Percentiles rank a stretch among this genome's conserved stretches.
These are phyloP conservation scores for Orthosia cruda DNA, from an alignment of 2,888 invertebrate species.

Conservation along the genomic window DNA sequence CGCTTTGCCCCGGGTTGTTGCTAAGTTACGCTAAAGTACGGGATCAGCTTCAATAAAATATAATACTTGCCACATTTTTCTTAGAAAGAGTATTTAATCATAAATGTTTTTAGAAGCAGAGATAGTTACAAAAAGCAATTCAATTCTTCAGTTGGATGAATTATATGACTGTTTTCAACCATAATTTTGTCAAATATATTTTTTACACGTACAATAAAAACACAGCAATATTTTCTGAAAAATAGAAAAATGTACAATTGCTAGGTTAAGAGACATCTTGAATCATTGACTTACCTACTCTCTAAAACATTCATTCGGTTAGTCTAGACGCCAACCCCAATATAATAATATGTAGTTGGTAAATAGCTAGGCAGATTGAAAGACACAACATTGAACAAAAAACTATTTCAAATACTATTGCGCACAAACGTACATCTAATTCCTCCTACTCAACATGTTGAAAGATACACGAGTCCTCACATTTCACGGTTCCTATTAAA, in stretches of 20 bases:
- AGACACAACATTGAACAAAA: background rate
- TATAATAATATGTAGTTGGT: no score
- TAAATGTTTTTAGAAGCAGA: background rate
- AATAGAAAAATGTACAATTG: background rate
- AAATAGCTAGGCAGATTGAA: no score
- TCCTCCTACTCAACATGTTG: background rate
- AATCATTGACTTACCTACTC: background rate
- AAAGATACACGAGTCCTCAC: conserved; percentile 8
- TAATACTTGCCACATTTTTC: background rate
- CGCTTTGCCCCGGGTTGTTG: conserved; percentile 4
- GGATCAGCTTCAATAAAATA: background rate
- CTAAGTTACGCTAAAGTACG: background rate
- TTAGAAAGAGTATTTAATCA: background rate
- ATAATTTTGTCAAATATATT: no score
- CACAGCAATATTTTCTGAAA: no score
- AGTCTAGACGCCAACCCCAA: no score
- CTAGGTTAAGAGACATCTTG: background rate
- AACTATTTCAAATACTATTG: background rate
- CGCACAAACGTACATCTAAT: background rate
- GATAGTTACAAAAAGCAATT: background rate
- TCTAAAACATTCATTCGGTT: no score
- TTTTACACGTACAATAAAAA: background rate
- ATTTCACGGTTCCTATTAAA: conserved; percentile 33
- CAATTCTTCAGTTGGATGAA: background rate
- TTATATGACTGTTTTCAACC: background rate